Percentiles rank a stretch among this genome's conserved stretches.
Evolutionary conservation across 1,140 invertebrate genomes (phyloP).

Genomic region (Triops longicaudatus): DNA sequence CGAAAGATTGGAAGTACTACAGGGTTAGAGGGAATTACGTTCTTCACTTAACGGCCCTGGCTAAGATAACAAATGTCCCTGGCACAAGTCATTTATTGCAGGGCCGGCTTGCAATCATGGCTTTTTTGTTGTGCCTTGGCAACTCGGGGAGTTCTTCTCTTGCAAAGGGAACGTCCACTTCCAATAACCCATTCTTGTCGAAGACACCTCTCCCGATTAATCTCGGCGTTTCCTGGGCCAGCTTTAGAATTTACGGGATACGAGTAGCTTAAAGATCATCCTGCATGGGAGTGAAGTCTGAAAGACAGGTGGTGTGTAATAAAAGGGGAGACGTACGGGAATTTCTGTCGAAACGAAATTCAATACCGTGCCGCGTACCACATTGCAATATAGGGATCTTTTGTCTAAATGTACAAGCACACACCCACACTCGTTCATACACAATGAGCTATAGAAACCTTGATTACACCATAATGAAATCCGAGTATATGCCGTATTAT

Average conservation of each 20-base stretch:
- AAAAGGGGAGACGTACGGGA: no score
- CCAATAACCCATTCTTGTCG: slow-evolving; percentile 1
- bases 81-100: slow-evolving; percentile 10
- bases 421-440: background rate
- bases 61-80: slow-evolving; percentile 3
- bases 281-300: no score
- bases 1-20: background rate
- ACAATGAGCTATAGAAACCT: background rate
- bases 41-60: slow-evolving; percentile 9
- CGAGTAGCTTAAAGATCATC: no score
- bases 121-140: background rate
- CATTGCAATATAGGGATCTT: background rate
- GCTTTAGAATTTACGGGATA: background rate
- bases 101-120: slow-evolving; percentile 2
- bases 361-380: background rate
- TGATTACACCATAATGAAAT: background rate
- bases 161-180: background rate
- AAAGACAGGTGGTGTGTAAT: no score
- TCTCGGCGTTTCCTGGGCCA: background rate
- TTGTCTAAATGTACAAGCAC: background rate
- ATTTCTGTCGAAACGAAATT: background rate
- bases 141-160: background rate
- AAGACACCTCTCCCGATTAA: background rate
- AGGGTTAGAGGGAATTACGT: background rate
- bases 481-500: no score